Conservation (phyloP, 2,888 invertebrate genomes). For the Stenurella melanura region DNA sequence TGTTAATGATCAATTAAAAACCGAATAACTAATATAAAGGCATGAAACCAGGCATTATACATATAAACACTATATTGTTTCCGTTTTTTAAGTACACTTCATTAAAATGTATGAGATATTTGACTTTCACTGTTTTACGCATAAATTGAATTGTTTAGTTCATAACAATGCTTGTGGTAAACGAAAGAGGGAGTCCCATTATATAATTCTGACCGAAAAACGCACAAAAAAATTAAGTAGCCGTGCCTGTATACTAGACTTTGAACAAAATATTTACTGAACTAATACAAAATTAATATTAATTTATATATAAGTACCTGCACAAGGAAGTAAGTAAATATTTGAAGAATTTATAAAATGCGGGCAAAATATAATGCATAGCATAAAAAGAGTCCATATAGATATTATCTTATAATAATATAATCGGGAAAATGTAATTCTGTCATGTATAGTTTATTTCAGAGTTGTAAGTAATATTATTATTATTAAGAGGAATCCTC, state of each 20-base stretch:
- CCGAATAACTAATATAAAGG: neutral
- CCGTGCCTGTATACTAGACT: neutral
- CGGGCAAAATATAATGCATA: too few relatives aligned
- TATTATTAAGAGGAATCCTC: too few relatives aligned
- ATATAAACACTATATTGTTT: neutral
- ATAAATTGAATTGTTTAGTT: neutral
- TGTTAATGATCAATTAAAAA: neutral
- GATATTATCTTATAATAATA: too few relatives aligned
- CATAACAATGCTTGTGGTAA: neutral
- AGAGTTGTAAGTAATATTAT: too few relatives aligned
- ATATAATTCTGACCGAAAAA: neutral
- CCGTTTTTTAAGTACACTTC: neutral
- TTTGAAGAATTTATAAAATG: neutral
- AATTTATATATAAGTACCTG: neutral
- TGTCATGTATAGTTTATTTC: too few relatives aligned
- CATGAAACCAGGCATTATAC: neutral
- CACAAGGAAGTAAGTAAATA: neutral
- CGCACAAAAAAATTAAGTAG: too few relatives aligned
- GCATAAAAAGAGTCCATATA: too few relatives aligned
- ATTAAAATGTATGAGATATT: slow-evolving; percentile 4
- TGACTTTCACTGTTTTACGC: neutral
- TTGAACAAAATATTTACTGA: neutral
- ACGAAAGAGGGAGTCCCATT: neutral
- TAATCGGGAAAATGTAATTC: too few relatives aligned
- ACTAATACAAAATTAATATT: neutral